These are phyloP conservation scores for Aplidium turbinatum DNA, from an alignment of 23 tunicate species.

Conservation along the genomic window DNA sequence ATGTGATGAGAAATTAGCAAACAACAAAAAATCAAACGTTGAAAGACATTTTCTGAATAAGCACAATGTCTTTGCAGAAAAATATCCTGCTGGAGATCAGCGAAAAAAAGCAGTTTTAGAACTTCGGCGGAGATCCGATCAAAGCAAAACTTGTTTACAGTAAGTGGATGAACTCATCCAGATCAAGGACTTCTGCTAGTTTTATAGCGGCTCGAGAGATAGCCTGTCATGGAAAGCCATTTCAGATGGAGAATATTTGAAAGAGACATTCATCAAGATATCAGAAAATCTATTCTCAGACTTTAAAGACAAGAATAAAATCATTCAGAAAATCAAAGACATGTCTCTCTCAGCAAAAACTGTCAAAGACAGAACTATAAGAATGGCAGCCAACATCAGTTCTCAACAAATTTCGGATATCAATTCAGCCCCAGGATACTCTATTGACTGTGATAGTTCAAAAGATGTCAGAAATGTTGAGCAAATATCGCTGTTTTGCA, in stretches of 20 bases:
- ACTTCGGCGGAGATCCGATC: too few relatives aligned
- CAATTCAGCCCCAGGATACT: slow-evolving; percentile 42
- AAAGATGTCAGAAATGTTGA: slow-evolving; percentile 33
- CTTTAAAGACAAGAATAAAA: slow-evolving; percentile 39
- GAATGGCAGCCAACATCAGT: slow-evolving; percentile 44
- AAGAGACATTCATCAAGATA: slow-evolving; percentile 8
- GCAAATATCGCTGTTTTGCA: slow-evolving; percentile 39
- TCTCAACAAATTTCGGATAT: slow-evolving; percentile 43
- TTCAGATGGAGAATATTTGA: slow-evolving; percentile 24
- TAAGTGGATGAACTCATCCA: too few relatives aligned
- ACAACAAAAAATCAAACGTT: too few relatives aligned
- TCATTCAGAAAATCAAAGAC: slow-evolving; percentile 33
- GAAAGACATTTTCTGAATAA: too few relatives aligned
- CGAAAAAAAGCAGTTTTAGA: too few relatives aligned
- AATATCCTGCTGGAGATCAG: too few relatives aligned
- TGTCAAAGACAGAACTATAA: slow-evolving; percentile 32
- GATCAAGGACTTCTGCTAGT: too few relatives aligned
- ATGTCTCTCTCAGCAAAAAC: slow-evolving; percentile 43
- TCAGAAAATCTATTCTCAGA: slow-evolving; percentile 33
- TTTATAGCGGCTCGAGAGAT: too few relatives aligned
- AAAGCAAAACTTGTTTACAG: too few relatives aligned
- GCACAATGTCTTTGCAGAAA: too few relatives aligned
- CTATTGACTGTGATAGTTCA: slow-evolving; percentile 52
- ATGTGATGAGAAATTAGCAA: too few relatives aligned
- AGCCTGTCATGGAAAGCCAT: too few relatives aligned